phyloP scores from a whole-genome alignment of 2,113 vertebrate genomes.

The Aleadryas rufinucha region DNA sequence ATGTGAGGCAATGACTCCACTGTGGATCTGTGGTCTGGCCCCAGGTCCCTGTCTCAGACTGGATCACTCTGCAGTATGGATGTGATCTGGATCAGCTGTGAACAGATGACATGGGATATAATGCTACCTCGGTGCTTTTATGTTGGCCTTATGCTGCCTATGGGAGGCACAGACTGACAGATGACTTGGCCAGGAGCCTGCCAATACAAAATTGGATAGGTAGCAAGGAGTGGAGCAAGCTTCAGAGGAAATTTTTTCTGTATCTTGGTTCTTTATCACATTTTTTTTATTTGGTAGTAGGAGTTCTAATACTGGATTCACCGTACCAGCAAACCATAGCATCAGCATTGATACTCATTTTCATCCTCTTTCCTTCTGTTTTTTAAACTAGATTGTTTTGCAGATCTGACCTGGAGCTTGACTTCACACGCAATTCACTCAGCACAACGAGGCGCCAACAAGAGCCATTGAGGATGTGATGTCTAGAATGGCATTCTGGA shows the following conservation, averaged over 20 bases:
- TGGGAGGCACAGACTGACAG: neutral
- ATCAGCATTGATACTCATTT: neutral
- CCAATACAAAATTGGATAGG: neutral
- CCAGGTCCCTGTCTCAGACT: neutral
- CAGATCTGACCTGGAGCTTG: neutral
- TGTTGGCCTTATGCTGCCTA: neutral
- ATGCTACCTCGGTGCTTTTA: neutral
- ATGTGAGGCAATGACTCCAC: constrained; percentile 1
- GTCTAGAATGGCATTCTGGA: neutral
- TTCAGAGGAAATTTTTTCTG: neutral
- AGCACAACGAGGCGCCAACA: neutral
- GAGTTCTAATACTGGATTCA: neutral
- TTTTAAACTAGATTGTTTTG: neutral
- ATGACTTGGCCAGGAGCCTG: neutral
- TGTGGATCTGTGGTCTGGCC: neutral
- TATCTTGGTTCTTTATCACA: neutral
- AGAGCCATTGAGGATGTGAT: neutral
- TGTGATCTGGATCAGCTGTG: neutral
- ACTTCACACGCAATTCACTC: neutral
- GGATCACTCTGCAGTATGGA: neutral
- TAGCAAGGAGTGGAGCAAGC: neutral
- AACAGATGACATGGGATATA: neutral
- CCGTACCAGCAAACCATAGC: neutral
- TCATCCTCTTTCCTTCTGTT: neutral
- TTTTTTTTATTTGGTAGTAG: neutral